Evolutionary conservation across 2,113 vertebrate species (phyloP), one percentile per base, ranked within the genome.

Genomic region (Clarias macrocephalus): DNA sequence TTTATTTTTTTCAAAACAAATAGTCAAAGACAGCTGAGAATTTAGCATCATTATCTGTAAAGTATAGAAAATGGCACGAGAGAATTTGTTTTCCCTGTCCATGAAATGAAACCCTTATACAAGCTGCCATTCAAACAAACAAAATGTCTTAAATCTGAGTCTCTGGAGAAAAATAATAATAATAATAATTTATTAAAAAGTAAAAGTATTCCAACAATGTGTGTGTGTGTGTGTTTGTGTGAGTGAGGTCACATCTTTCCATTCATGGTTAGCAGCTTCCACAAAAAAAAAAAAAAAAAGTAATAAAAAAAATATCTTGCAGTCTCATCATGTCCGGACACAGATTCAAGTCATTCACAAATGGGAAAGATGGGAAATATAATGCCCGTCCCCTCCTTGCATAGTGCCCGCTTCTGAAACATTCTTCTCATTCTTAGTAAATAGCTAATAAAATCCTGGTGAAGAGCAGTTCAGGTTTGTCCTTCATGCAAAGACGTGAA

Each of bases 301-400:
- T 30, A 6, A 16, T 42, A 83, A 82, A 54, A 15, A 75, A 54
- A 54, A 82, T 77, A 16, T 57, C 76, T 52, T 60, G 13, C 13
- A 82, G 60, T 88, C 59, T 75, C 18, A 21, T 70, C 42, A 70
- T 54, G 79, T 62, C 57, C 28, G 28, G 28, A 59, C 66, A 25
- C 19, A 23, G 52, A 23, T 70, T 72, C 52, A 56, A 72, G 82
- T 84, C 52, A 1, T 59, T 57, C 77, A 70, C 15, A 76, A 86
- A 48, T 16, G 25, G 81, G 30, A 75, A 86, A 86, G 72, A 62
- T 57, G 80, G 79, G 77, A 72, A 88, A 59, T 60, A 5, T 89
- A 94, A 93, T 93, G 93, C 91, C 93, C 28, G 62, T 84, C 30
- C 68, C 56, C 68, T 81, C 19, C 79, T 81, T 75, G 83, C 83